Conservation (phyloP, 92 coral and sea anemone genomes). For the Epizoanthus scotinus region DNA sequence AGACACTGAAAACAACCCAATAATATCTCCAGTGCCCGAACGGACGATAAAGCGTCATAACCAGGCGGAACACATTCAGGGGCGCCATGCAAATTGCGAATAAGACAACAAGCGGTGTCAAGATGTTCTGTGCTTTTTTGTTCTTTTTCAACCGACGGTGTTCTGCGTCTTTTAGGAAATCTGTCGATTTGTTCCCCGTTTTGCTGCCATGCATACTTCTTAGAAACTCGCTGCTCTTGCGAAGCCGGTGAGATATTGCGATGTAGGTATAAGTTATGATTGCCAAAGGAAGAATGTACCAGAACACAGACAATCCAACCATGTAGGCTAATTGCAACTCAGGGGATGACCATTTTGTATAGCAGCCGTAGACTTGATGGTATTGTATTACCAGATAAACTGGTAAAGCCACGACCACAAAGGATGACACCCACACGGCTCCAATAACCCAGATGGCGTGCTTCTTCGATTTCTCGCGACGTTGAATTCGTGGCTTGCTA, state of each 20-base stretch:
- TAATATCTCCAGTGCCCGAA: constrained; percentile 33
- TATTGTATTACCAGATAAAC: constrained; percentile 11
- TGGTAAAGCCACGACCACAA: constrained; percentile 59
- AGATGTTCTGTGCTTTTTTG: constrained; percentile 66
- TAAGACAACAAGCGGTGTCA: constrained; percentile 78
- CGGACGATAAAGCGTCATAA: constrained; percentile 21
- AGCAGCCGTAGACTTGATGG: not conserved
- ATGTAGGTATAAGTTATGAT: constrained; percentile 70
- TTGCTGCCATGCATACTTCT: constrained; percentile 54
- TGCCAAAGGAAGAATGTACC: constrained; percentile 69
- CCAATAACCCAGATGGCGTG: constrained; percentile 41
- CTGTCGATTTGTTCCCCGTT: not conserved
- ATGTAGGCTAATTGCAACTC: constrained; percentile 2
- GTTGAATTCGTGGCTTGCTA: constrained; percentile 35
- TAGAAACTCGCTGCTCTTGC: constrained; percentile 61
- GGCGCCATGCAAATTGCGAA: constrained; percentile 76
- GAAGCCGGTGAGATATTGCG: constrained; percentile 57
- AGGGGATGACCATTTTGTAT: not conserved
- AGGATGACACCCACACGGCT: constrained; percentile 67
- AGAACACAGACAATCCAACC: constrained; percentile 41
- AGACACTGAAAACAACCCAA: constrained; percentile 46
- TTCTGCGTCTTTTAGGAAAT: constrained; percentile 22
- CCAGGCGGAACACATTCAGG: constrained; percentile 54
- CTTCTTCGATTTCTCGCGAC: constrained; percentile 37
- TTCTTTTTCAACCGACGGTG: constrained; percentile 62